Percentiles rank a stretch among this genome's conserved stretches.
phyloP scores from a whole-genome alignment of 1,140 invertebrate genomes.

The Batillaria attramentaria region DNA sequence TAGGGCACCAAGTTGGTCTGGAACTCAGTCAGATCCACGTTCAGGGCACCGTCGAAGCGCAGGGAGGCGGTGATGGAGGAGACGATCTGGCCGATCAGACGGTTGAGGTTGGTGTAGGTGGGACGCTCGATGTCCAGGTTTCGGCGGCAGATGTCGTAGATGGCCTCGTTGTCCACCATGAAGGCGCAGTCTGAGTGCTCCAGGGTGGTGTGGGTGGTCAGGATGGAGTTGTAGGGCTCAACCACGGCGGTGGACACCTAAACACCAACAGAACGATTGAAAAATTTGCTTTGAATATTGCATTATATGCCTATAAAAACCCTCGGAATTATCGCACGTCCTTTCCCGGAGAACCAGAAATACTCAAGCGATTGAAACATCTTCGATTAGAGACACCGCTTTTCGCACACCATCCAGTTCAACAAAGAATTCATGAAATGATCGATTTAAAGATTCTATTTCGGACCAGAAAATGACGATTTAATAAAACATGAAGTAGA shows the following conservation, averaged over 20 bases:
- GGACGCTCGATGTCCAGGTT: conserved; percentile 90
- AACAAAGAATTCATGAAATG: no score
- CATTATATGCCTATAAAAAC: not conserved
- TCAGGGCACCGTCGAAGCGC: conserved; percentile 82
- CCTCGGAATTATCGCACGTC: not conserved
- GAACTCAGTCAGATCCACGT: conserved; percentile 81
- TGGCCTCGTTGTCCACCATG: conserved; percentile 89
- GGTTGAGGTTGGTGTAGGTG: conserved; percentile 64
- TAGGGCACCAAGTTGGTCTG: conserved; percentile 77
- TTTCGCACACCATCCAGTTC: not conserved
- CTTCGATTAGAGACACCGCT: not conserved
- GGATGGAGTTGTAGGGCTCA: conserved; percentile 69
- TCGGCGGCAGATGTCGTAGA: conserved; percentile 90
- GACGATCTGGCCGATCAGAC: conserved; percentile 70
- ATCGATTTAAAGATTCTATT: no score
- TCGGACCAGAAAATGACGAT: not conserved
- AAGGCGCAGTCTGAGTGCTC: conserved; percentile 72
- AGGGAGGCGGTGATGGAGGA: conserved; percentile 76
- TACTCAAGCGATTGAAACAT: not conserved
- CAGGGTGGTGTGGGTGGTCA: conserved; percentile 71
- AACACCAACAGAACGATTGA: conserved; percentile 36
- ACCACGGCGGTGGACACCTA: conserved; percentile 50
- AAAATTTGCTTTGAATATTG: conserved; percentile 14
- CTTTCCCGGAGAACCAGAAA: not conserved
- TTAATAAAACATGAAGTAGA: not conserved